A percentile compares a stretch with the other conserved stretches of the same genome.
phyloP scores from a whole-genome alignment of 2,797 vertebrate genomes.

The Pagetopsis macropterus region DNA sequence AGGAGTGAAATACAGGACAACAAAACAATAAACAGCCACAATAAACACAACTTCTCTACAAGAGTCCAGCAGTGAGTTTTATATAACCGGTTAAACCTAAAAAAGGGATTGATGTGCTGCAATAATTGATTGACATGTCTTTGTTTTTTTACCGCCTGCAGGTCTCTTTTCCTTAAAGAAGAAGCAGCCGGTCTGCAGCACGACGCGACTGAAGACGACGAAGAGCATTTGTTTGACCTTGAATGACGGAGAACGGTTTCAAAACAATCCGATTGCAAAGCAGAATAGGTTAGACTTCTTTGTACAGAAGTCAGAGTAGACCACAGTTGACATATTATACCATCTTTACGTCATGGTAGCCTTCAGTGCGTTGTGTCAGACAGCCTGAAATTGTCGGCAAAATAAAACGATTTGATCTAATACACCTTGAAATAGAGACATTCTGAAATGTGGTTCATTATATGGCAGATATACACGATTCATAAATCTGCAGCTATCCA shows the following conservation, averaged over 20 bases:
- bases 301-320: constrained; percentile 10
- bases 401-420: neutral
- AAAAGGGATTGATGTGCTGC: neutral
- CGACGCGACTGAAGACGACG: constrained; percentile 58
- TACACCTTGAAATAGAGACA: neutral
- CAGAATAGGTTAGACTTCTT: neutral
- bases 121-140: neutral
- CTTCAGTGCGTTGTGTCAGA: neutral
- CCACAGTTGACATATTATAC: neutral
- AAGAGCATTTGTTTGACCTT: constrained; percentile 57
- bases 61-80: constrained; percentile 87
- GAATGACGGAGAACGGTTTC: constrained; percentile 34
- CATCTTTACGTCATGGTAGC: neutral
- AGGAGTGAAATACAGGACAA: constrained; percentile 80
- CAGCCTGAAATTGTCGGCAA: neutral
- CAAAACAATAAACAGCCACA: constrained; percentile 83
- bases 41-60: constrained; percentile 81
- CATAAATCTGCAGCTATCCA: neutral
- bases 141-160: constrained; percentile 52
- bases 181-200: constrained; percentile 85
- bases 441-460: neutral
- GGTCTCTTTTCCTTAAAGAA: constrained; percentile 87
- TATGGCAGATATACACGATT: neutral
- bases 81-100: neutral
- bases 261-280: neutral